phyloP scores from a whole-genome alignment of 2,797 vertebrate species.

The Eulemur coronatus region DNA sequence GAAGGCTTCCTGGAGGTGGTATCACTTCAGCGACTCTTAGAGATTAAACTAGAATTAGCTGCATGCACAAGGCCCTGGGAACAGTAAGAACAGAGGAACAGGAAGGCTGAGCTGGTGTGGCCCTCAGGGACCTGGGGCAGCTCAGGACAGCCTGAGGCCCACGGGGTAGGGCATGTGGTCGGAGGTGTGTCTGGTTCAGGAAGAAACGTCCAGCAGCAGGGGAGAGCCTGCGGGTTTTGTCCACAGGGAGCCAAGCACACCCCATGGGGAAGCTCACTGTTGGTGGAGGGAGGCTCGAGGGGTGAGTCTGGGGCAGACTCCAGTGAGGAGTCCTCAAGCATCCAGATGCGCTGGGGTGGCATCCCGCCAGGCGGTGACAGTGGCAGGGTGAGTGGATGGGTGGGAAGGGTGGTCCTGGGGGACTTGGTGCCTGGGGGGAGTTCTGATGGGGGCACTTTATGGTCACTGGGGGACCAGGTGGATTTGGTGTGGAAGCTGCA shows the following conservation, averaged over 20 bases:
- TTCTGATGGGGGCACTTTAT: too few relatives aligned
- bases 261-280: rapidly evolving
- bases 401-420: neutral
- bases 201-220: neutral
- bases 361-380: neutral
- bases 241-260: rapidly evolving
- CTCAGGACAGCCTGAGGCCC: too few relatives aligned
- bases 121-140: neutral
- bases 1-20: neutral
- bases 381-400: rapidly evolving
- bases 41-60: neutral
- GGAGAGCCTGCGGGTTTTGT: rapidly evolving
- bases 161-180: neutral
- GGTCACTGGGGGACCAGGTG: neutral
- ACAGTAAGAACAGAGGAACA: neutral
- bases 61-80: neutral
- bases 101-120: neutral
- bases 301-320: neutral
- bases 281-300: neutral
- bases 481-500: too few relatives aligned
- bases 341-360: too few relatives aligned
- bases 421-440: rapidly evolving
- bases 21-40: neutral
- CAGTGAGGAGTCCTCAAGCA: neutral
- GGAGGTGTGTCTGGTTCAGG: neutral